These are phyloP conservation scores for Pachycephala philippinensis DNA, from an alignment of 2,113 vertebrate species.

Conservation along the genomic window DNA sequence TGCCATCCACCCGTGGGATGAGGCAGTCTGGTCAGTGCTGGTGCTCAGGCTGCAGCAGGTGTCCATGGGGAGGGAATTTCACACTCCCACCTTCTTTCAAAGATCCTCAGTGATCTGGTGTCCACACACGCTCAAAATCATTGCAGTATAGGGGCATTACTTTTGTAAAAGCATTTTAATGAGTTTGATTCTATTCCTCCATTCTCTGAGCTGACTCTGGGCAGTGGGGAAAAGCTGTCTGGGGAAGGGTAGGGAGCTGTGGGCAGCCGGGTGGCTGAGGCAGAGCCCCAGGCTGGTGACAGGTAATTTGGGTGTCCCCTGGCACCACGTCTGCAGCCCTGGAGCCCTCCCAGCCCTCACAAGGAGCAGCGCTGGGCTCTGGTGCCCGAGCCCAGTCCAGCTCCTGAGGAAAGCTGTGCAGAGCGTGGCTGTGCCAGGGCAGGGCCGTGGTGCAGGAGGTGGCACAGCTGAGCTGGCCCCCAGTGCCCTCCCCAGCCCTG, in stretches of 20 bases:
- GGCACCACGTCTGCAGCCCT: fast-evolving
- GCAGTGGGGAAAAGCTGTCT: background rate
- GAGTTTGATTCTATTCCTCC: background rate
- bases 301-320: background rate
- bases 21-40: fast-evolving
- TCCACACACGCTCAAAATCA: background rate
- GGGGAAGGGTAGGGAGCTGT: background rate
- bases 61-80: background rate
- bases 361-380: fast-evolving
- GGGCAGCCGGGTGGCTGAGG: background rate
- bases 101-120: background rate
- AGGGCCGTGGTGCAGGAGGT: fast-evolving
- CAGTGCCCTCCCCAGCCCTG: background rate
- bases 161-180: background rate
- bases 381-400: background rate
- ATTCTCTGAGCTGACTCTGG: background rate
- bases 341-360: background rate
- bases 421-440: background rate
- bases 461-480: background rate
- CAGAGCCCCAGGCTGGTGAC: background rate
- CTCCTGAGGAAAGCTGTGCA: background rate
- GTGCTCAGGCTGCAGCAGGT: background rate
- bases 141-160: background rate
- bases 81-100: background rate
- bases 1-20: background rate